Percentiles rank a stretch among this genome's conserved stretches.
phyloP scores from a whole-genome alignment of 2,113 vertebrate species.

The Chrysemys picta region DNA sequence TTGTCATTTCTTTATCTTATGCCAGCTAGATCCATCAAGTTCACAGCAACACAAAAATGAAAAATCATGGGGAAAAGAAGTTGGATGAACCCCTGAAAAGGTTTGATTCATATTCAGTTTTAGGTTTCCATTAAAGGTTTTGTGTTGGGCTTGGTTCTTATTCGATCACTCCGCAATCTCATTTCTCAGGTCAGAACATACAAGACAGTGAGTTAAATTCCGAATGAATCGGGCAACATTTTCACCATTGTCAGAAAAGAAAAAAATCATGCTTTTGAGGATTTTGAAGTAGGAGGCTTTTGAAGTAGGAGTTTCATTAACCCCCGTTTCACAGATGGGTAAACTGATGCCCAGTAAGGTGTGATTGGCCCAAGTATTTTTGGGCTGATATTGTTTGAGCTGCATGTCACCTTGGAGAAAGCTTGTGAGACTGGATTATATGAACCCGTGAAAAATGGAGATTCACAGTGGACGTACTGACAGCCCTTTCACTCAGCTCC shows the following conservation, averaged over 20 bases:
- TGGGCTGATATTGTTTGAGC: not conserved
- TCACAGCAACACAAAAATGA: not conserved
- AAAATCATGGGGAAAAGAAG: not conserved
- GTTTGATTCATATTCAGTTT: not conserved
- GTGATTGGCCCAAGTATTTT: not conserved
- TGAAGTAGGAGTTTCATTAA: not conserved
- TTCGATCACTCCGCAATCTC: not conserved
- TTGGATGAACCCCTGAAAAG: not conserved
- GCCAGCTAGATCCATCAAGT: not conserved
- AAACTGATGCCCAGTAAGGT: not conserved
- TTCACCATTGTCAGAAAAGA: not conserved
- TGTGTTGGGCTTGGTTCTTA: not conserved
- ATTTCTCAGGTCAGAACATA: not conserved
- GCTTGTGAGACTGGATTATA: not conserved
- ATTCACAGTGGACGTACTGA: not conserved
- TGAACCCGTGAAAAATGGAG: not conserved
- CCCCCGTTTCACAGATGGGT: not conserved
- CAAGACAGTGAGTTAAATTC: not conserved
- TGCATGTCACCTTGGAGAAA: not conserved
- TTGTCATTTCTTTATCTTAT: not conserved
- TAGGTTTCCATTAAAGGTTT: not conserved
- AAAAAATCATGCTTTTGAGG: not conserved
- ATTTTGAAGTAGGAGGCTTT: too few relatives aligned
- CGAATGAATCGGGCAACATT: not conserved
- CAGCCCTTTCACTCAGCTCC: too few relatives aligned